phyloP scores from a whole-genome alignment of 2,888 invertebrate species.

The Leptothorax acervorum region DNA sequence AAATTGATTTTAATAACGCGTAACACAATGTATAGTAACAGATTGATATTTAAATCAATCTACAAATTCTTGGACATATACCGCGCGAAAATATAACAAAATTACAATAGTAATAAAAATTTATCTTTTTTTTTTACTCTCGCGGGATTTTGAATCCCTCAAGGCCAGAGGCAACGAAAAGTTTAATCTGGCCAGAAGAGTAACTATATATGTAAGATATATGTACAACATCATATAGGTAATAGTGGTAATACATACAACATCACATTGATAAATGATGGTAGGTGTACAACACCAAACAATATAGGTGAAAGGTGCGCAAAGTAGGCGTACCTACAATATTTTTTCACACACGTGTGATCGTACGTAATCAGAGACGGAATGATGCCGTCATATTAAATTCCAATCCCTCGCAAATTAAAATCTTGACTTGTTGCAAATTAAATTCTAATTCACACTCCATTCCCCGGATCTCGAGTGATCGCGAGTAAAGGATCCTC shows the following conservation, averaged over 20 bases:
- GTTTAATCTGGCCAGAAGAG: background rate
- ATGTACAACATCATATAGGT: background rate
- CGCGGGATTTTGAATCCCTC: background rate
- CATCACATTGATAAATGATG: background rate
- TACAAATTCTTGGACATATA: background rate
- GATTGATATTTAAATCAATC: background rate
- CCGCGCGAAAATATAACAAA: background rate
- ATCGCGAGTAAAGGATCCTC: background rate
- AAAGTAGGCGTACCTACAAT: background rate
- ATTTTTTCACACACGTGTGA: background rate
- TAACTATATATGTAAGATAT: background rate
- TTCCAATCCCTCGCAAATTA: slow-evolving; percentile 17
- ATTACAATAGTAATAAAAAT: background rate
- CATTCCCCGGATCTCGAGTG: background rate
- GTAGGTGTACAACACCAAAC: background rate
- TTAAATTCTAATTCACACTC: background rate
- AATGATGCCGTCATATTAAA: background rate
- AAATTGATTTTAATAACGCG: too few species aligned
- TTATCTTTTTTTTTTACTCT: background rate
- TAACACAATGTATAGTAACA: background rate
- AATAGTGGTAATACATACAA: background rate
- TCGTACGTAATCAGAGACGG: background rate
- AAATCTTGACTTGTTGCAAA: slow-evolving; percentile 6
- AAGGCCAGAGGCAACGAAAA: background rate
- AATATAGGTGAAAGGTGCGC: slow-evolving; percentile 2